These are phyloP conservation scores for Mareca penelope DNA, from an alignment of 2,797 vertebrate species.

Conservation along the genomic window DNA sequence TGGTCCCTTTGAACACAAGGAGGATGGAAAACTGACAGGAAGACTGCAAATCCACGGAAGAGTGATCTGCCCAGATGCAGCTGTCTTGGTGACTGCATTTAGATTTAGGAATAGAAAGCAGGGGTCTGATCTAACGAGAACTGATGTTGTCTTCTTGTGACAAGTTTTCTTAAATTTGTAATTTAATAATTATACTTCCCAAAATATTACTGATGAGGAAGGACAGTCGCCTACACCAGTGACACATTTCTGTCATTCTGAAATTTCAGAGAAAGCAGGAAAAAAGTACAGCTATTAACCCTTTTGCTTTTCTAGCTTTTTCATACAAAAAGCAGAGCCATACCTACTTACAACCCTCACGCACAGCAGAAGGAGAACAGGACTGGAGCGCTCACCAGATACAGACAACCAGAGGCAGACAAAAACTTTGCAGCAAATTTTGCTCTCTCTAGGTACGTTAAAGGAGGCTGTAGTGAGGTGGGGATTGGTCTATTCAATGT, in stretches of 20 bases:
- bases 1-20: background rate
- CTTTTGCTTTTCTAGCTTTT: background rate
- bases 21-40: constrained; percentile 34
- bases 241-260: background rate
- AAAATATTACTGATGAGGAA: background rate
- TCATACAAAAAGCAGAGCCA: background rate
- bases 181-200: constrained; percentile 6
- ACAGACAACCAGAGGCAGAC: background rate
- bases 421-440: background rate
- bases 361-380: background rate
- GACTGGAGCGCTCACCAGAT: background rate
- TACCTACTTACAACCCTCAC: fast-evolving
- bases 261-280: background rate
- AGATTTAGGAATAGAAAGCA: constrained; percentile 20
- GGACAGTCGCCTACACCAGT: background rate
- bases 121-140: constrained; percentile 10
- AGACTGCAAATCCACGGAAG: background rate
- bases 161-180: constrained; percentile 29
- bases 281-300: background rate
- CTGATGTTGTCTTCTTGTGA: constrained; percentile 29
- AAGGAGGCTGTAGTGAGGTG: too few species aligned
- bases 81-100: constrained; percentile 34
- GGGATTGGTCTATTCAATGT: too few species aligned
- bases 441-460: too few species aligned
- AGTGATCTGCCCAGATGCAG: constrained; percentile 43